Conservation (phyloP, 2,797 vertebrate species). For the Pseudopleuronectes americanus region DNA sequence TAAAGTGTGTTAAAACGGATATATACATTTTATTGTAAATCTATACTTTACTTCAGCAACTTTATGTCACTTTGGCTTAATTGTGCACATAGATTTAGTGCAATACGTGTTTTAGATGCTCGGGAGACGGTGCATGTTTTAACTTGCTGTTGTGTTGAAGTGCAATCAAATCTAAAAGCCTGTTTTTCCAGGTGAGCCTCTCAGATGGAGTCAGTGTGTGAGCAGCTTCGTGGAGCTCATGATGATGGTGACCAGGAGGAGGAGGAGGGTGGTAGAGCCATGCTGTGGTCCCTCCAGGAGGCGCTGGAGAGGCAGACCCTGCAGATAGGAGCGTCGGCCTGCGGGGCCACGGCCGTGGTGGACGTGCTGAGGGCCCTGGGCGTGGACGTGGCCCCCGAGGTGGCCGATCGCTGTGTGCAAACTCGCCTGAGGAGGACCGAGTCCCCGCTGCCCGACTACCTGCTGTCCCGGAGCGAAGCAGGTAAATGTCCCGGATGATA, state of each 20-base stretch:
- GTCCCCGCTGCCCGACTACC: conserved; percentile 78
- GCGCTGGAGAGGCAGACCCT: conserved; percentile 81
- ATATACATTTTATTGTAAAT: too few relatives aligned
- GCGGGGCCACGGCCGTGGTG: conserved; percentile 84
- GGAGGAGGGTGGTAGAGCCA: conserved; percentile 51
- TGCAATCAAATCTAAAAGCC: background rate
- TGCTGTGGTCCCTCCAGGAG: conserved; percentile 84
- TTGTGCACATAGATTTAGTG: background rate
- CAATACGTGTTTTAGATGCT: too few relatives aligned
- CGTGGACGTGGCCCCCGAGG: conserved; percentile 68
- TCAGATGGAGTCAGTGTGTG: conserved; percentile 48
- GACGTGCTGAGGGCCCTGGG: conserved; percentile 83
- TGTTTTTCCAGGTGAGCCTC: conserved; percentile 18
- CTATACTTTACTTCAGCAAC: too few relatives aligned
- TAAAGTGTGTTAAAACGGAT: too few relatives aligned
- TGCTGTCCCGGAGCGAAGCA: conserved; percentile 83
- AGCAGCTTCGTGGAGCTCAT: conserved; percentile 3
- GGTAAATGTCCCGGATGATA: conserved; percentile 60
- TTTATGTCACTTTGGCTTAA: too few relatives aligned
- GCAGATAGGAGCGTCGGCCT: conserved; percentile 84
- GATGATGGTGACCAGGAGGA: conserved; percentile 7
- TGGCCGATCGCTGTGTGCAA: conserved; percentile 76
- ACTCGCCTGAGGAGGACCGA: conserved; percentile 81
- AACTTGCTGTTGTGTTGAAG: too few relatives aligned
- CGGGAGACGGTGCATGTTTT: too few relatives aligned